These are phyloP conservation scores for Thalassaphorura encarpata DNA, from an alignment of 1,140 invertebrate species.

Conservation along the genomic window DNA sequence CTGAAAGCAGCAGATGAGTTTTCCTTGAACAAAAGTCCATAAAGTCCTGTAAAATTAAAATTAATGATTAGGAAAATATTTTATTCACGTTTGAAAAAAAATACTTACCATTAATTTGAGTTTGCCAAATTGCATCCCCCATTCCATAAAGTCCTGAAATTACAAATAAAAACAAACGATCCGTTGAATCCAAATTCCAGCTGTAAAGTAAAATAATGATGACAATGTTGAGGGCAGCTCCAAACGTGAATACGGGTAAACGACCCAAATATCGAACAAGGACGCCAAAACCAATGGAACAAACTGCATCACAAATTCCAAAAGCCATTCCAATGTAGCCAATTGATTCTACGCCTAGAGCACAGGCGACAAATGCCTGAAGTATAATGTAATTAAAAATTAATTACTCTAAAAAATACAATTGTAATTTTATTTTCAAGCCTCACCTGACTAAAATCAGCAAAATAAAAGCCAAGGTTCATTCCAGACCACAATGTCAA, in stretches of 20 bases:
- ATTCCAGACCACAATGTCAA: slow-evolving; percentile 49
- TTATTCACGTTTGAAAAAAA: too few species aligned
- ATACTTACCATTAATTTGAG: slow-evolving; percentile 81
- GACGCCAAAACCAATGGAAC: slow-evolving; percentile 77
- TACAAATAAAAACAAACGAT: slow-evolving; percentile 72
- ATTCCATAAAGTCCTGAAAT: slow-evolving; percentile 69
- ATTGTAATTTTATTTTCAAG: too few species aligned
- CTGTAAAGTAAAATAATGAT: slow-evolving; percentile 47
- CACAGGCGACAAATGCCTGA: slow-evolving; percentile 58
- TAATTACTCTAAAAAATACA: too few species aligned
- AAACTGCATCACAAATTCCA: slow-evolving; percentile 71
- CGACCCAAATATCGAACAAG: slow-evolving; percentile 86
- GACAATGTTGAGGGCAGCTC: slow-evolving; percentile 62
- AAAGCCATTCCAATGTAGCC: slow-evolving; percentile 95
- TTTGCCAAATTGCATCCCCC: slow-evolving; percentile 96
- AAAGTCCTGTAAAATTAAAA: too few species aligned
- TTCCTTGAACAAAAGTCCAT: slow-evolving; percentile 45
- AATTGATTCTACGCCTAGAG: slow-evolving; percentile 76
- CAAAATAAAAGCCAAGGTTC: too few species aligned
- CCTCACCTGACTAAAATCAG: too few species aligned
- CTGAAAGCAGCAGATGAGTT: slow-evolving; percentile 48
- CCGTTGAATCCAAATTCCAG: slow-evolving; percentile 75
- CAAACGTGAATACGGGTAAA: slow-evolving; percentile 68
- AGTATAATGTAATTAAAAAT: too few species aligned
- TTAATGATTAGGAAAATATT: too few species aligned